phyloP scores from a whole-genome alignment of 2,888 invertebrate species.

The Adelphocoris suturalis region DNA sequence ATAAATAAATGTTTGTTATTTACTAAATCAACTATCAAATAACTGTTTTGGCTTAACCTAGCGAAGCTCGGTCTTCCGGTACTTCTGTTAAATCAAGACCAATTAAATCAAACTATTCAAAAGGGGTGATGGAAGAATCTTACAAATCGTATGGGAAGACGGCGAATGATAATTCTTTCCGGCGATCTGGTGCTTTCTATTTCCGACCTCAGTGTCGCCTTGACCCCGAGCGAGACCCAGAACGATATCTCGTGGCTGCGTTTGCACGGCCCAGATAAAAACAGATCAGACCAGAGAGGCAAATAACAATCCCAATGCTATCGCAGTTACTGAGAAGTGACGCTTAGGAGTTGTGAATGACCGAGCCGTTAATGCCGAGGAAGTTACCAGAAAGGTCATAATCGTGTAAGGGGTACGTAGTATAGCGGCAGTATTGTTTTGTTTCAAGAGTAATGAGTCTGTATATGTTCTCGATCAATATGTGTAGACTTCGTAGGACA shows the following conservation, averaged over 20 bases:
- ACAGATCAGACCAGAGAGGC: background rate
- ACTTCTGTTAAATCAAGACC: too few species aligned
- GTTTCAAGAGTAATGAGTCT: too few species aligned
- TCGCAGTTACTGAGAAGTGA: background rate
- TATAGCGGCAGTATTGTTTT: too few species aligned
- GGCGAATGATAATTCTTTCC: constrained; percentile 28
- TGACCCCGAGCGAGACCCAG: constrained; percentile 6
- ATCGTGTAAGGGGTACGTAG: too few species aligned
- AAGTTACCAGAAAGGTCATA: too few species aligned
- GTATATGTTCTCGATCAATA: too few species aligned
- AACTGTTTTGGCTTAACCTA: too few species aligned
- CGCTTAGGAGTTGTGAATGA: background rate
- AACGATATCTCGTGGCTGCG: constrained; percentile 32
- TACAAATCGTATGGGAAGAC: background rate
- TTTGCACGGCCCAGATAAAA: constrained; percentile 26
- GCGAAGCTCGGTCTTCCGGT: too few species aligned
- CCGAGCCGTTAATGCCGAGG: background rate
- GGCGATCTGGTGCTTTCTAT: constrained; percentile 34
- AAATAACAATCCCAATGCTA: background rate
- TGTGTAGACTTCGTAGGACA: too few species aligned
- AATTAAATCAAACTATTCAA: too few species aligned
- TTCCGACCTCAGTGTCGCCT: constrained; percentile 15
- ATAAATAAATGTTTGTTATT: too few species aligned
- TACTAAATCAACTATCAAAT: too few species aligned
- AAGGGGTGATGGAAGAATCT: background rate